A percentile compares a stretch with the other conserved stretches of the same genome.
These are phyloP conservation scores for Drosophila aldrichi DNA, from an alignment of 2,888 invertebrate genomes.

Conservation along the genomic window DNA sequence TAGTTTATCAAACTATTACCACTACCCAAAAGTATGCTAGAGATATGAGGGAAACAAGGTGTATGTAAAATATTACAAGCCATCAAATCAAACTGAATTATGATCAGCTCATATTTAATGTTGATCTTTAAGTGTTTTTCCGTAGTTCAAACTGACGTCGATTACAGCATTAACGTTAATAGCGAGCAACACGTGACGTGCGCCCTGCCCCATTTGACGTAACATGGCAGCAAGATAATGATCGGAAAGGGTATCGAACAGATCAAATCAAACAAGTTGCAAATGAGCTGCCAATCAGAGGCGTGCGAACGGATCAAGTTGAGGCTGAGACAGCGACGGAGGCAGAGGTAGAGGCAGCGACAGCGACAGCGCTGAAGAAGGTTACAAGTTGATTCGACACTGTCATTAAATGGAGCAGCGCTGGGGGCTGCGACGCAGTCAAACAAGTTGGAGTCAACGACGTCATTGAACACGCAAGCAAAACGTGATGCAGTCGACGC, in stretches of 20 bases:
- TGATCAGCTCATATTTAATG: slow-evolving; percentile 21
- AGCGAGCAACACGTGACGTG: slow-evolving; percentile 45
- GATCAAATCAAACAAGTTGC: slow-evolving; percentile 34
- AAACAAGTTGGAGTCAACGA: slow-evolving; percentile 34
- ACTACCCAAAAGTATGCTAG: slow-evolving; percentile 18
- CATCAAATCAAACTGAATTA: not conserved
- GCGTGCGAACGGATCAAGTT: slow-evolving; percentile 52
- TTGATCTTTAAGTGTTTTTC: slow-evolving; percentile 25
- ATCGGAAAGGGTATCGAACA: slow-evolving; percentile 21
- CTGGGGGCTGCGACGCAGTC: slow-evolving; percentile 32
- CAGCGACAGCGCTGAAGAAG: slow-evolving; percentile 9
- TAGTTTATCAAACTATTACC: slow-evolving; percentile 1
- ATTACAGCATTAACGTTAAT: slow-evolving; percentile 15
- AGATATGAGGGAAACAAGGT: not conserved
- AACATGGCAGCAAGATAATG: slow-evolving; percentile 20
- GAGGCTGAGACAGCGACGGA: not conserved
- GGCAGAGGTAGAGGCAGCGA: not conserved
- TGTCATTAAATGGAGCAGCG: slow-evolving; percentile 37
- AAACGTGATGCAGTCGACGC: slow-evolving; percentile 54
- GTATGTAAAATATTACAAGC: not conserved
- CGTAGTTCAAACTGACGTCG: slow-evolving; percentile 40
- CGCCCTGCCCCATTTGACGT: slow-evolving; percentile 54
- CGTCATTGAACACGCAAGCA: slow-evolving; percentile 66
- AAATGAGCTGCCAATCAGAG: slow-evolving; percentile 39
- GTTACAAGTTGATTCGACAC: slow-evolving; percentile 28